Evolutionary conservation across 2,888 invertebrate species (phyloP).

Genomic region (Cephus spinipes): DNA sequence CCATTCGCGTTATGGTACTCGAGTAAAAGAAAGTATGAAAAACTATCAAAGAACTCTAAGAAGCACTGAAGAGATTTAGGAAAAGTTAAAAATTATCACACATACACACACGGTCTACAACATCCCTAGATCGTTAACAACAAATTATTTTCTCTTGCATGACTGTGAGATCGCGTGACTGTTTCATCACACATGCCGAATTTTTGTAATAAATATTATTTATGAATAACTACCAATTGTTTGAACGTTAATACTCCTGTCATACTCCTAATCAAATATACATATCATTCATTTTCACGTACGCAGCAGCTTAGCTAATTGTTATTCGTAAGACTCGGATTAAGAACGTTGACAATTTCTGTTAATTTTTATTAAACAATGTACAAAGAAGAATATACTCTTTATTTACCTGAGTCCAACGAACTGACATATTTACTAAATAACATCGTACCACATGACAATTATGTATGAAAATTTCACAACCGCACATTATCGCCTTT

Average conservation of each 20-base stretch:
- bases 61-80: conserved; percentile 65
- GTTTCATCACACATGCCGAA: conserved; percentile 48
- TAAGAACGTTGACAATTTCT: conserved; percentile 7
- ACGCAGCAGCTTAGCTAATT: background rate
- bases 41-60: conserved; percentile 77
- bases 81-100: conserved; percentile 19
- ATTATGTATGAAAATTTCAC: conserved; percentile 12
- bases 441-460: conserved; percentile 18
- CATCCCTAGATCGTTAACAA: conserved; percentile 28
- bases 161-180: conserved; percentile 51
- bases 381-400: conserved; percentile 31
- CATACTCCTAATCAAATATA: background rate
- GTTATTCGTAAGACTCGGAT: background rate
- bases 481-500: conserved; percentile 3
- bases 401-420: conserved; percentile 15
- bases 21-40: conserved; percentile 95
- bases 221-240: conserved; percentile 40
- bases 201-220: conserved; percentile 61
- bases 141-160: conserved; percentile 40
- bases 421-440: conserved; percentile 11
- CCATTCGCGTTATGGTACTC: conserved; percentile 95
- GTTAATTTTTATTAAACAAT: conserved; percentile 29
- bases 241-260: conserved; percentile 1
- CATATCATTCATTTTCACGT: background rate
- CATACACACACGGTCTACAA: conserved; percentile 6